A percentile compares a stretch with the other conserved stretches of the same genome.
Evolutionary conservation across 2,797 vertebrate species (phyloP).

Genomic region (Sandelia bainsii): DNA sequence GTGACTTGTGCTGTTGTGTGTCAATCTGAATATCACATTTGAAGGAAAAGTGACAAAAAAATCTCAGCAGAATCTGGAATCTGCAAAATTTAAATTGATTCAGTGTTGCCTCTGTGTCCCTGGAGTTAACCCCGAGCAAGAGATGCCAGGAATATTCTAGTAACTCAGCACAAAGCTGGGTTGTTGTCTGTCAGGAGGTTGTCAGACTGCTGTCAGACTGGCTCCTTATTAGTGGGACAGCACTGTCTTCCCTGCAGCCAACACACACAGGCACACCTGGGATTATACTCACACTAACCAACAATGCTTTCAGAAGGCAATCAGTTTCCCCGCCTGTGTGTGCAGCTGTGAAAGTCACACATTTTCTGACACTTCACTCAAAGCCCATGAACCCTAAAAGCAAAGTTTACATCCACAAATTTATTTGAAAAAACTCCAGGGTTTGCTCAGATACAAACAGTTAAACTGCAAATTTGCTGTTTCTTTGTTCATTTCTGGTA

Average conservation of each 20-base stretch:
- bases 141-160: conserved; percentile 71
- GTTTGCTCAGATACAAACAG: background rate
- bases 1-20: conserved; percentile 67
- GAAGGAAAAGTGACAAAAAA: conserved; percentile 18
- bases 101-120: conserved; percentile 54
- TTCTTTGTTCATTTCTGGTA: conserved; percentile 8
- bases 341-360: conserved; percentile 28
- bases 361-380: conserved; percentile 10
- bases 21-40: conserved; percentile 43
- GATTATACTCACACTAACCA: conserved; percentile 32
- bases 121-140: conserved; percentile 67
- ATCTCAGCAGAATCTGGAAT: conserved; percentile 38
- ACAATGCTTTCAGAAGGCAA: conserved; percentile 40
- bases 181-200: conserved; percentile 72
- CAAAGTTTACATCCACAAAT: conserved; percentile 23
- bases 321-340: conserved; percentile 48
- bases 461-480: background rate
- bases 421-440: too few relatives aligned
- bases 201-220: conserved; percentile 69
- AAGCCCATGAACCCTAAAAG: conserved; percentile 1
- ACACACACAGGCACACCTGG: conserved; percentile 40
- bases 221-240: conserved; percentile 70
- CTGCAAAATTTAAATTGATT: conserved; percentile 67
- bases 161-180: conserved; percentile 71
- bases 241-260: conserved; percentile 47